Base-by-base conservation (phyloP, 1,140 invertebrate species). In the Drosophila athabasca region DNA sequence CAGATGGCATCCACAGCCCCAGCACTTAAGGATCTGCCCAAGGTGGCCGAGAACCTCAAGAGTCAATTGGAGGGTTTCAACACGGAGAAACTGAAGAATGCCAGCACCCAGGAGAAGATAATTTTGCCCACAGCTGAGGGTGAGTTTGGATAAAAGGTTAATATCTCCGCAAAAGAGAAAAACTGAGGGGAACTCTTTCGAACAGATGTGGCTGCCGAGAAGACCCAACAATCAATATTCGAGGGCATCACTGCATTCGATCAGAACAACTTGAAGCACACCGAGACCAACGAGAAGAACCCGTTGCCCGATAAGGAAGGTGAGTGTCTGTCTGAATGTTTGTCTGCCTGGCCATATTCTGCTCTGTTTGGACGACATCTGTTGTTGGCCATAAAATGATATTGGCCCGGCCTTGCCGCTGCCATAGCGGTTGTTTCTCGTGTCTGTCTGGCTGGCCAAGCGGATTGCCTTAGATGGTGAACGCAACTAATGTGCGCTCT, bases 281-380 rank as follows among this genome's bases (percentile, higher is more conserved):
- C 97, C 22, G 96, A 97, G 92, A 98, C 97, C 35, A 94, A 97
- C 84, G 97, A 98, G 92, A 99, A 99, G 92, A 97, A 98, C 92
- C 95, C 96, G 46, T 94, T 99, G 80, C 98, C 98, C 48, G 97
- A 97, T 91, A 97, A 98, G 95, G 96, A 97, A 94, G 97, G 97
- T 99, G 94, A 92, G 92, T 92, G 62, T 49, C 24, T 52, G 17
- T 19, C 3, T 46, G 9, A 11, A 9, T 46, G 17, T 9, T 8
- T 46, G 17, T 17, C 15, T 46, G 58, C 64, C 45, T 66, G 45
- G 64, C 61, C 61, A 66, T 31, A 43, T 39, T 26, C 22, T 29
- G 11, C 35, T 39, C 11, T 13, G 35, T 39, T 39, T 39, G 35
- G 35, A 17, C n/a, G 11, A 15, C 17, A 22, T 17, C 26, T 35